Base-by-base conservation (phyloP, 2,888 invertebrate species). In the Agonopterix arenella region DNA sequence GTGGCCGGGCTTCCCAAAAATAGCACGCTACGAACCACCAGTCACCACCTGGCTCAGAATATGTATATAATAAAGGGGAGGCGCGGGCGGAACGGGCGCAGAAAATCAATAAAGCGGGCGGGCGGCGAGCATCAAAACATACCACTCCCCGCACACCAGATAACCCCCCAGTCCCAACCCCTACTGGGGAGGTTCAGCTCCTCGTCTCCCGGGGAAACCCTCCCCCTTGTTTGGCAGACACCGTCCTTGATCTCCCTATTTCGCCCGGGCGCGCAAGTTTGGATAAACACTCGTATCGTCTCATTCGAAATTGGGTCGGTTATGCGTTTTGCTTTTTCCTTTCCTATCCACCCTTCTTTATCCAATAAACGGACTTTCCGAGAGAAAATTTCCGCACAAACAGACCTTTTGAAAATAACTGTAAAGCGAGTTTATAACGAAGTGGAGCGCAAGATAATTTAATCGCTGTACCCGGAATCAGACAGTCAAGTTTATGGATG, bases 61-160 rank as follows among this genome's bases (percentile, higher is more conserved):
- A 81, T 77, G 78, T 80, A 80, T 84, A 81, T 80, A 82, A 81
- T 81, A 82, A 74, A 74, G 75, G 72, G 79, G 76, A 74, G 75
- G 70, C 51, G 61, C 57, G 71, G 73, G 77, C 57, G 73, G 73
- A 60, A 55, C 65, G 73, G 68, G 71, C 69, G 70, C 66, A 73
- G 86, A 86, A 89, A 89, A 89, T 88, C 89, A 84, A 89, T 89
- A 89, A 76, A 81, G 73, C 84, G 80, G 84, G 73, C 84, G 80
- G 84, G 85, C 70, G 78, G 76, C 77, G 75, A 73, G 84, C 80
- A 89, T 86, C 89, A 89, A 86, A 86, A 89, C 88, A 88, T 76
- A 74, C 78, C 76, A 67, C 72, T 62, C 67, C 76, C 73, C 59
- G 52, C 52, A 47, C 52, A 49, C 51, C 47, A 44, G 49, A 52